Conservation (phyloP, 2,113 vertebrate species). For the Colaptes auratus region DNA sequence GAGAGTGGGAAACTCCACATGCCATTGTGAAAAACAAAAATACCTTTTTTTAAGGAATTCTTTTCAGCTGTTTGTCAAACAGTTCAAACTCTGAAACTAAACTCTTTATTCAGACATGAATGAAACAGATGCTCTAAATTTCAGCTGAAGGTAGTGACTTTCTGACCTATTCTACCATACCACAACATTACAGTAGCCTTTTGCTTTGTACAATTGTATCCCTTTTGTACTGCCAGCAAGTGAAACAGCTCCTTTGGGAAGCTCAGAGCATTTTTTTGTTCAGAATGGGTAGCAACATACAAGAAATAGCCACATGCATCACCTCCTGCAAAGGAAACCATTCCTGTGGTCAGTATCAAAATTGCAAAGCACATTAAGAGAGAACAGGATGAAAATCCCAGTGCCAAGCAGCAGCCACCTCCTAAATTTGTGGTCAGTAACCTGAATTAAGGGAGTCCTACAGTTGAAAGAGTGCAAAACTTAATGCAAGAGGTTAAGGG, state of each 20-base stretch:
- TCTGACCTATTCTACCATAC: background rate
- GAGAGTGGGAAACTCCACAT: background rate
- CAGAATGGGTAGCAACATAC: background rate
- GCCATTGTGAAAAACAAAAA: background rate
- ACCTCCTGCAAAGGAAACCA: background rate
- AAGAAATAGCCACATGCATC: background rate
- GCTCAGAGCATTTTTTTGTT: background rate
- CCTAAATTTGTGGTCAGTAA: background rate
- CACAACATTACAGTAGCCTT: background rate
- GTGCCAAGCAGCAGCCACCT: background rate
- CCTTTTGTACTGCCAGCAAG: background rate
- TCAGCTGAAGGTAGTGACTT: background rate
- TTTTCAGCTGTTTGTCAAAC: background rate
- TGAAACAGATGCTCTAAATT: background rate
- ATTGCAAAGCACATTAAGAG: fast-evolving
- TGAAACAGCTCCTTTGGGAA: background rate
- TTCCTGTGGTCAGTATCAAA: background rate
- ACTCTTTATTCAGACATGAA: background rate
- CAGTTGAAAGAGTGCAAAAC: background rate
- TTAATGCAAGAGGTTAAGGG: background rate
- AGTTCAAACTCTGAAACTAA: background rate
- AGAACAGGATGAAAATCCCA: background rate
- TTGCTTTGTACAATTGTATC: background rate
- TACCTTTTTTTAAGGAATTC: background rate
- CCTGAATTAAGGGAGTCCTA: background rate